Evolutionary conservation across 2,888 invertebrate species (phyloP).

Genomic region (Branchipolynoe longqiensis): DNA sequence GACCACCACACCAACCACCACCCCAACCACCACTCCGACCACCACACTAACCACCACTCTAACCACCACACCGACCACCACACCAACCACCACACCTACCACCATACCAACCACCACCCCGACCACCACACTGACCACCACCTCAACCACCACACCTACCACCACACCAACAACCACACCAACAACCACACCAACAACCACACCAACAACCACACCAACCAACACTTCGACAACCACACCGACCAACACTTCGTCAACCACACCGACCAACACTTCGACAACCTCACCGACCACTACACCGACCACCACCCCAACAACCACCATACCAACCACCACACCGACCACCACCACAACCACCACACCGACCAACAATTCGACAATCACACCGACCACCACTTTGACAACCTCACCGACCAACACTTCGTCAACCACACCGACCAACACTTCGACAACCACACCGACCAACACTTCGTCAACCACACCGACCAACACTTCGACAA

Average conservation of each 20-base stretch:
- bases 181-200: not conserved
- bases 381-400: not conserved
- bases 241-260: not conserved
- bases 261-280: not conserved
- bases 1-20: not conserved
- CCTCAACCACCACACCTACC: not conserved
- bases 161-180: not conserved
- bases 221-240: not conserved
- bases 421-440: not conserved
- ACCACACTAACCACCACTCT: slow-evolving; percentile 10
- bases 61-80: not conserved
- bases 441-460: not conserved
- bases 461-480: not conserved
- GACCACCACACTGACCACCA: not conserved
- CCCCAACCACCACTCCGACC: not conserved
- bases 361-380: not conserved
- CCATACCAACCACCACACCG: not conserved
- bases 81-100: not conserved
- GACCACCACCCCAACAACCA: slow-evolving; percentile 7
- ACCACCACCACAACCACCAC: not conserved
- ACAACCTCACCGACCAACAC: not conserved
- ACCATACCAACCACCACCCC: not conserved
- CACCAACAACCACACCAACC: not conserved
- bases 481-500: not conserved
- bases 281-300: not conserved